These are phyloP conservation scores for Alca torda DNA, from an alignment of 2,797 vertebrate genomes.

Conservation along the genomic window DNA sequence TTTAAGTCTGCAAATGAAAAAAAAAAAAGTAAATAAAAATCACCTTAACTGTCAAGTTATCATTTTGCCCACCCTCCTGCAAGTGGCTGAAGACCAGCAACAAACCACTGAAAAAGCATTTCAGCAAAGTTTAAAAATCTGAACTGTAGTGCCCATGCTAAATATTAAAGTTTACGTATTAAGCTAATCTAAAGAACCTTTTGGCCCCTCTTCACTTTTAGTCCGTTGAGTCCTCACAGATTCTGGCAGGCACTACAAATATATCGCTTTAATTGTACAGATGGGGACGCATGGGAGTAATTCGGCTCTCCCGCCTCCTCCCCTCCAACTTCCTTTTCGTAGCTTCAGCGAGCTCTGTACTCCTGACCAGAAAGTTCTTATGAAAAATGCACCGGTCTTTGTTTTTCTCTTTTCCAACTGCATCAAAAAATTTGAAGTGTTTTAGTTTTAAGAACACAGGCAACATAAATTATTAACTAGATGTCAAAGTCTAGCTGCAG, in stretches of 20 bases:
- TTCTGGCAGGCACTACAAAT: background rate
- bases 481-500: background rate
- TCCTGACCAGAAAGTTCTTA: background rate
- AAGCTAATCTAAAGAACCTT: background rate
- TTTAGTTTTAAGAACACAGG: background rate
- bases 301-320: background rate
- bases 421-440: background rate
- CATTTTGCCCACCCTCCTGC: background rate
- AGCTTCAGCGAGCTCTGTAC: background rate
- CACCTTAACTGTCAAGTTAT: background rate
- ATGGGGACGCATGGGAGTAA: background rate
- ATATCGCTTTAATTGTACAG: background rate
- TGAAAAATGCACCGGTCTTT: background rate
- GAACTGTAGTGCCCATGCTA: background rate
- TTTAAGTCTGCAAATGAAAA: background rate
- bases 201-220: background rate
- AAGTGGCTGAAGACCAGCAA: background rate
- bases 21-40: background rate
- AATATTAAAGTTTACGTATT: background rate
- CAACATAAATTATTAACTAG: background rate
- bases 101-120: background rate
- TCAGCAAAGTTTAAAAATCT: background rate
- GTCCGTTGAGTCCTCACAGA: background rate
- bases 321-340: background rate
- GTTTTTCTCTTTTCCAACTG: background rate